These are phyloP conservation scores for Neopelma chrysocephalum DNA, from an alignment of 2,797 vertebrate genomes.

Conservation along the genomic window DNA sequence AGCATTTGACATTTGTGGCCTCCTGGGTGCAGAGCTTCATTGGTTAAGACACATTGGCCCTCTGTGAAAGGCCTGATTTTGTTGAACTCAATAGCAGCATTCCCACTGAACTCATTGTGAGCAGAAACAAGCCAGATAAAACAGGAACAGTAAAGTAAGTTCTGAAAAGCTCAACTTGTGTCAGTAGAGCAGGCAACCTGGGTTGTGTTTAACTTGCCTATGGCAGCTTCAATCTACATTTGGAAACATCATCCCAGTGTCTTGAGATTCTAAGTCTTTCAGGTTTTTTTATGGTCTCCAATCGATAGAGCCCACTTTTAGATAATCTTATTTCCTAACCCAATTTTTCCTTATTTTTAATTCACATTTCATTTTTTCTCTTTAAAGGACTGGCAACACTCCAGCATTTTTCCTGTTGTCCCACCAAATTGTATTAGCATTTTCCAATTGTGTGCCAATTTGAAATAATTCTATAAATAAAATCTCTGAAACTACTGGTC, in stretches of 20 bases:
- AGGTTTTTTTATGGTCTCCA: not conserved
- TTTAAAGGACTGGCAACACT: not conserved
- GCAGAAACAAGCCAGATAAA: not conserved
- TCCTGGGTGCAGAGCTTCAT: not conserved
- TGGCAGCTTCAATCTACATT: not conserved
- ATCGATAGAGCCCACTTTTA: not conserved
- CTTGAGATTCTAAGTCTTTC: not conserved
- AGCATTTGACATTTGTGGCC: not conserved
- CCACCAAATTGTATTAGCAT: constrained; percentile 8
- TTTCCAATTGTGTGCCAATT: constrained; percentile 47
- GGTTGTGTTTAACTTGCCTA: not conserved
- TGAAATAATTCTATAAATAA: constrained; percentile 46
- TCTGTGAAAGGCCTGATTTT: not conserved
- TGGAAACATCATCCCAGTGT: not conserved
- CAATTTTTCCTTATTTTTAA: not conserved
- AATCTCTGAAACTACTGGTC: constrained; percentile 8
- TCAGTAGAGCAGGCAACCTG: not conserved
- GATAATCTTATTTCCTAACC: not conserved
- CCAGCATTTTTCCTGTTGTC: not conserved
- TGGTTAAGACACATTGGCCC: not conserved
- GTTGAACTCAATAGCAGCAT: not conserved
- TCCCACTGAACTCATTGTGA: not conserved
- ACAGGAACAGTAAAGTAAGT: not conserved
- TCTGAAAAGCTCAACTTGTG: not conserved
- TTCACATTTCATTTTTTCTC: not conserved